phyloP scores from a whole-genome alignment of 2,113 vertebrate species.

The Hymenochirus boettgeri region DNA sequence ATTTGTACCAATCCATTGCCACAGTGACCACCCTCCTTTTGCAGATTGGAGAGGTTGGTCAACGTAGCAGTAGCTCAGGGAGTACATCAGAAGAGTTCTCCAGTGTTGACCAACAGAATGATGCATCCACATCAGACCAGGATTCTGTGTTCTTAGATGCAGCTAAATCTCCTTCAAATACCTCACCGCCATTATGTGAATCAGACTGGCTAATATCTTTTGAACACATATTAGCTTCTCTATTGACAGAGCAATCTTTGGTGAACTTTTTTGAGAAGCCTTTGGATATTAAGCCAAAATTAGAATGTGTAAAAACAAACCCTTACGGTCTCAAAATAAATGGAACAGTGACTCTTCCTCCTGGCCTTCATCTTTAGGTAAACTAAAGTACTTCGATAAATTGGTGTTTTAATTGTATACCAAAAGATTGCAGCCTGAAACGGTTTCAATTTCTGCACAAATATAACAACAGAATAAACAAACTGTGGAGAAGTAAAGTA shows the following conservation, averaged over 20 bases:
- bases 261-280: conserved; percentile 93
- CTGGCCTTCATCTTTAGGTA: no score
- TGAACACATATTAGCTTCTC: conserved; percentile 90
- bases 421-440: no score
- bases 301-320: conserved; percentile 69
- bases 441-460: no score
- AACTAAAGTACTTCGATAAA: no score
- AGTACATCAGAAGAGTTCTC: conserved; percentile 57
- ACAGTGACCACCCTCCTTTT: conserved; percentile 90
- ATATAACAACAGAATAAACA: no score
- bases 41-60: conserved; percentile 88
- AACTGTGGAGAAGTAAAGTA: no score
- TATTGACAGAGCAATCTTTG: conserved; percentile 86
- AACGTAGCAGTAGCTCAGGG: conserved; percentile 56
- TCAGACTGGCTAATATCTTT: conserved; percentile 82
- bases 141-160: conserved; percentile 54
- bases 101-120: conserved; percentile 44
- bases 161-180: conserved; percentile 33
- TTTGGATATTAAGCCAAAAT: conserved; percentile 69
- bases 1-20: conserved; percentile 90
- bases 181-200: conserved; percentile 50
- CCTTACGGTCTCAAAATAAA: conserved; percentile 74
- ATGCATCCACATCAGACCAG: conserved; percentile 50
- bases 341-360: conserved; percentile 46
- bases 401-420: no score